phyloP scores from a whole-genome alignment of 2,888 invertebrate genomes.

The Drosophila hamatofila region DNA sequence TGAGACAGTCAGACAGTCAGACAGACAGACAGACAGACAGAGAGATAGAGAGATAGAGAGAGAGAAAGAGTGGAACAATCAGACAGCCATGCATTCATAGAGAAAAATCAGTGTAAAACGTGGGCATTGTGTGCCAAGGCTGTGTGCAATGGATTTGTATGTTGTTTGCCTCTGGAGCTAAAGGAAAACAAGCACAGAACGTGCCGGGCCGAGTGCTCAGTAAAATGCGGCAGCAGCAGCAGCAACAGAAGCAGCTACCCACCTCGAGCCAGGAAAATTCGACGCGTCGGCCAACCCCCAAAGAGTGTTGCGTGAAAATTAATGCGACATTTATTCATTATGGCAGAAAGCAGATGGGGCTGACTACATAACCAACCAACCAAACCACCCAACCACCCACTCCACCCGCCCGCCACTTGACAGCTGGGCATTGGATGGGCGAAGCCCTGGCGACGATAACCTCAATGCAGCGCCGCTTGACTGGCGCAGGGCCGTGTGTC shows the following conservation, averaged over 20 bases:
- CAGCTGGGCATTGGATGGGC: conserved; percentile 44
- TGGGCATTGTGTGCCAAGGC: conserved; percentile 50
- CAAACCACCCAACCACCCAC: neutral
- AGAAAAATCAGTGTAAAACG: conserved; percentile 21
- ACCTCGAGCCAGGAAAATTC: neutral
- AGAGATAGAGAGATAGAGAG: neutral
- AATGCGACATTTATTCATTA: conserved; percentile 75
- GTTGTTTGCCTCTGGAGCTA: conserved; percentile 52
- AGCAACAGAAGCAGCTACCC: neutral
- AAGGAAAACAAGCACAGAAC: conserved; percentile 49
- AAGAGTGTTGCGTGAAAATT: conserved; percentile 67
- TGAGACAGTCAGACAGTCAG: neutral
- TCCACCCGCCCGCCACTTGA: conserved; percentile 38
- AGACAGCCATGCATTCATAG: conserved; percentile 14
- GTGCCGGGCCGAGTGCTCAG: conserved; percentile 37
- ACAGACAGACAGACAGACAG: neutral
- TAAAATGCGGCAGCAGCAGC: conserved; percentile 4
- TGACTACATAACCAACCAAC: neutral
- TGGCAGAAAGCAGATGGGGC: conserved; percentile 53
- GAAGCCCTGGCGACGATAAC: conserved; percentile 38
- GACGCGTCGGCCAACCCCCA: conserved; percentile 14
- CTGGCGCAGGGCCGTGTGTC: conserved; percentile 5
- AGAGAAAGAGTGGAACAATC: neutral
- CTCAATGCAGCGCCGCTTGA: conserved; percentile 38
- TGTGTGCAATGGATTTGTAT: conserved; percentile 36